A percentile compares a stretch with the other conserved stretches of the same genome.
phyloP scores from a whole-genome alignment of 2,888 invertebrate genomes.

The Thumatha senex region DNA sequence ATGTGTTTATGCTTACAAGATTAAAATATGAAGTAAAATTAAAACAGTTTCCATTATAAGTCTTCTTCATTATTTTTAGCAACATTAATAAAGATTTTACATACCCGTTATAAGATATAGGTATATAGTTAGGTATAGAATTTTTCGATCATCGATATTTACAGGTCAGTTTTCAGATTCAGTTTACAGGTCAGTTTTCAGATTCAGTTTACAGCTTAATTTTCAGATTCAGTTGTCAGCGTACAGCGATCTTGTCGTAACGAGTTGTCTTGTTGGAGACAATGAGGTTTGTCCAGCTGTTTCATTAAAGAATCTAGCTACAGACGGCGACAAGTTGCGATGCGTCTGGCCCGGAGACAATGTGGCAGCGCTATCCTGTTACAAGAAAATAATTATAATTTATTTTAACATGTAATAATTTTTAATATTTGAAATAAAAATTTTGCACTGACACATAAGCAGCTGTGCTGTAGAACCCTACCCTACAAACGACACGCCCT shows the following conservation, averaged over 20 bases:
- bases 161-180: too few species aligned
- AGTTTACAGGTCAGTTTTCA: too few species aligned
- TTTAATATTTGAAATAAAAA: too few species aligned
- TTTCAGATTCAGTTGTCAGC: background rate
- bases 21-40: background rate
- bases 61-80: too few species aligned
- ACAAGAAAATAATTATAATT: slow-evolving; percentile 5
- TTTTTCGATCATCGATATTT: too few species aligned
- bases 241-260: slow-evolving; percentile 33
- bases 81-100: background rate
- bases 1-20: too few species aligned
- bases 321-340: slow-evolving; percentile 71
- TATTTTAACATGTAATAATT: too few species aligned
- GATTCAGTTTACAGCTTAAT: too few species aligned
- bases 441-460: too few species aligned
- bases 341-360: slow-evolving; percentile 37
- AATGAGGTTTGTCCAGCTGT: slow-evolving; percentile 59
- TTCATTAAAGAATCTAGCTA: slow-evolving; percentile 72
- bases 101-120: background rate
- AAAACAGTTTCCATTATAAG: background rate
- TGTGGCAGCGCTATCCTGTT: slow-evolving; percentile 44
- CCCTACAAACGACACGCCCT: too few species aligned
- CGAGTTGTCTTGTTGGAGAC: slow-evolving; percentile 50
- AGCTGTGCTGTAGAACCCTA: too few species aligned
- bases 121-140: too few species aligned